Conservation (phyloP, 2,113 vertebrate genomes). For the Cebidichthys violaceus region DNA sequence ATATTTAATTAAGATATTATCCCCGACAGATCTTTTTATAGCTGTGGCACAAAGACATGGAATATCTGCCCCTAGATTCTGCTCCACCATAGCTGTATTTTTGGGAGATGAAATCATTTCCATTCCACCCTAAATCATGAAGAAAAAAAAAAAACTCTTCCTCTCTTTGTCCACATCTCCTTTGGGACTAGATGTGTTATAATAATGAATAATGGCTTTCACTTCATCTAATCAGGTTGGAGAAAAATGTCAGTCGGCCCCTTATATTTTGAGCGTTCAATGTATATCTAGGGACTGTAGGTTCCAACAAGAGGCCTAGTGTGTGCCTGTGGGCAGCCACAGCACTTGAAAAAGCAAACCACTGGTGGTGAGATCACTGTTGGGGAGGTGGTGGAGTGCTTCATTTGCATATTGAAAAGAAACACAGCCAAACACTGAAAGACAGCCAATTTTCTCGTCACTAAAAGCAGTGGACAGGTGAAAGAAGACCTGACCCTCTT, state of each 20-base stretch:
- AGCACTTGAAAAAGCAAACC: slow-evolving; percentile 46
- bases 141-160: neutral
- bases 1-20: neutral
- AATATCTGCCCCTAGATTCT: neutral
- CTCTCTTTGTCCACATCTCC: neutral
- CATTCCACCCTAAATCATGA: neutral
- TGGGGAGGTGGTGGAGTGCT: slow-evolving; percentile 19
- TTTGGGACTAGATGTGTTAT: neutral
- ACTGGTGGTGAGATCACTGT: slow-evolving; percentile 60
- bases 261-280: neutral
- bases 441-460: slow-evolving; percentile 47
- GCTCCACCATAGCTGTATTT: neutral
- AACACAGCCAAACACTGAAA: slow-evolving; percentile 50
- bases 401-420: slow-evolving; percentile 71
- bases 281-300: neutral
- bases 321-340: slow-evolving; percentile 20
- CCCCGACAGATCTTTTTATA: slow-evolving; percentile 10
- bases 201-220: neutral
- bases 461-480: slow-evolving; percentile 58
- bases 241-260: neutral
- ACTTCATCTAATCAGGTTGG: neutral
- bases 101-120: neutral
- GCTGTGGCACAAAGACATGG: neutral
- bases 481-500: slow-evolving; percentile 54
- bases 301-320: slow-evolving; percentile 28